Evolutionary conservation across 2,888 invertebrate species (phyloP).

Genomic region (Girardia tigrina): DNA sequence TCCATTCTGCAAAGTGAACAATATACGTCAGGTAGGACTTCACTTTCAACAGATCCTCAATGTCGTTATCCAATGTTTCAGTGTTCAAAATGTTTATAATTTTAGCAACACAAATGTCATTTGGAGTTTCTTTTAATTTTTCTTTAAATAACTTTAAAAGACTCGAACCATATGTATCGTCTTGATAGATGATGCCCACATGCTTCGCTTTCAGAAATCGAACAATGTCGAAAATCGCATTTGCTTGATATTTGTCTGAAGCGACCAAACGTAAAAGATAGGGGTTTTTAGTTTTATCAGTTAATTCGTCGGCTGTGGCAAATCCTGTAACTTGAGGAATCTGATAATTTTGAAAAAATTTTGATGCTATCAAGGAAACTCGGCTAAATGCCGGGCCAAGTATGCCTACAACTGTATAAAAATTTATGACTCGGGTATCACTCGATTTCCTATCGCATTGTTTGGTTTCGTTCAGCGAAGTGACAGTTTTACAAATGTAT

Average conservation of each 20-base stretch:
- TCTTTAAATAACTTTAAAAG: conserved; percentile 18
- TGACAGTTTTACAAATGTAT: background rate
- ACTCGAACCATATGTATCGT: background rate
- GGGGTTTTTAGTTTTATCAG: conserved; percentile 7
- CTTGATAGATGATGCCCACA: background rate
- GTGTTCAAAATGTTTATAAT: background rate
- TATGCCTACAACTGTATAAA: background rate
- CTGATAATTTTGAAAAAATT: background rate
- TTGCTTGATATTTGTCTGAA: conserved; percentile 6
- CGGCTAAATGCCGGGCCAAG: background rate
- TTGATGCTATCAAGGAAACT: background rate
- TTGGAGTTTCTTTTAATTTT: conserved; percentile 18
- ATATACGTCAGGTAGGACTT: background rate
- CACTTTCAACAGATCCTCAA: conserved; percentile 5
- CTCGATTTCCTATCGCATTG: background rate
- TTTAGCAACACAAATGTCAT: background rate
- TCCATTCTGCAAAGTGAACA: conserved; percentile 11
- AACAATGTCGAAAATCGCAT: conserved; percentile 4
- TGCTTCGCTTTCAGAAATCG: background rate
- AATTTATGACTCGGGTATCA: background rate
- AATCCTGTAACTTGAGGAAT: background rate
- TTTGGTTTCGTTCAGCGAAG: background rate
- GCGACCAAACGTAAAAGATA: background rate
- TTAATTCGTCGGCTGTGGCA: background rate
- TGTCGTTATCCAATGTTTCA: background rate